Evolutionary conservation across 2,113 vertebrate genomes (phyloP), one percentile per base, ranked within the genome.

Genomic region (Pongo pygmaeus): DNA sequence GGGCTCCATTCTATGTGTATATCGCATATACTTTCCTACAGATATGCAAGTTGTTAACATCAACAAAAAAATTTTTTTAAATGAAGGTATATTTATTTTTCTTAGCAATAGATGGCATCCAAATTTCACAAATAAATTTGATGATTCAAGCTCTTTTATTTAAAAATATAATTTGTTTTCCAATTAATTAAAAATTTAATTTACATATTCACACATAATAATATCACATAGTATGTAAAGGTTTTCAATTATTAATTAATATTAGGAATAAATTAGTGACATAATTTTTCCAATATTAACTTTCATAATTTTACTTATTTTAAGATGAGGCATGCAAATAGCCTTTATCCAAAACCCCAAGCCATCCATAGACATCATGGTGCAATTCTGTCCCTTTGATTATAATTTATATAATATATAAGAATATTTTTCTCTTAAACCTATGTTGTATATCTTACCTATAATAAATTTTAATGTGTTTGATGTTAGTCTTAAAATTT

Each of bases 171-270:
- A 30, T 74, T 74, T 89, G 67, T 52, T 83, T 93, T 61, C n/a
- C 77, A 43, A 69, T 81, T 89, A n/a, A 27, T 69, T 55, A 81
- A 95, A 89, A 77, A 91, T 78, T 85, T 40, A 85, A 30, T 84
- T 48, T 78, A 48, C 18, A 46, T 85, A 57, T 20, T 32, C 14
- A 79, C 46, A 57, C 4, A 88, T 6, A 72, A 88, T 6, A 72
- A 48, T 10, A 59, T 80, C 32, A 35, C 69, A 87, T 27, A 43
- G 22, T n/a, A 57, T 17, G 55, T 14, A 35, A 81, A 61, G 1
- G 5, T 13, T 89, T 78, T 85, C 6, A 32, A 57, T 8, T 57
- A 67, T 30, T 48, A 74, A 83, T 61, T 50, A 50, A 61, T 61
- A 8, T n/a, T 48, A 23, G 46, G 22, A 80, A 67, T 64, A 8